Evolutionary conservation across 2,888 invertebrate species (phyloP).

Genomic region (Drosophila mercatorum): DNA sequence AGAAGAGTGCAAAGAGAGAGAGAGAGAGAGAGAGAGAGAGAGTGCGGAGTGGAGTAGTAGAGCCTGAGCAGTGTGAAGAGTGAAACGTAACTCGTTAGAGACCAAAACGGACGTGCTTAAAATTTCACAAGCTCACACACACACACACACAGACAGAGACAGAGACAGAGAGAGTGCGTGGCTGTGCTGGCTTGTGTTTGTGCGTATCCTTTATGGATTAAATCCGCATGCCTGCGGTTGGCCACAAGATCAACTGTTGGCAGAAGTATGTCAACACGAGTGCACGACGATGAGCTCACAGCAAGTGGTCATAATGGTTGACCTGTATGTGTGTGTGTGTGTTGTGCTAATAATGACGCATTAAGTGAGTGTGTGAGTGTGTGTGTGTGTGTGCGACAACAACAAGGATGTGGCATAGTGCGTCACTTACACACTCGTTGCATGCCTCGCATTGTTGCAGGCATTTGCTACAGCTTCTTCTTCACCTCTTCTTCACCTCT

Average conservation of each 20-base stretch:
- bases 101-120: slow-evolving; percentile 79
- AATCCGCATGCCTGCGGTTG: slow-evolving; percentile 80
- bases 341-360: slow-evolving; percentile 78
- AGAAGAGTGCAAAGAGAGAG: neutral
- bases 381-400: slow-evolving; percentile 47
- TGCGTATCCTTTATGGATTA: slow-evolving; percentile 81
- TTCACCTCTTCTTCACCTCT: neutral
- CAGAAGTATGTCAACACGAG: slow-evolving; percentile 81
- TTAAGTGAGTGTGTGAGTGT: slow-evolving; percentile 52
- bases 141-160: slow-evolving; percentile 15
- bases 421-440: slow-evolving; percentile 46
- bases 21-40: no score
- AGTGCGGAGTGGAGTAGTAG: slow-evolving; percentile 4
- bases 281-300: slow-evolving; percentile 59
- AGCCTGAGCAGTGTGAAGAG: slow-evolving; percentile 6
- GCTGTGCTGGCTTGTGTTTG: slow-evolving; percentile 53
- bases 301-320: slow-evolving; percentile 78
- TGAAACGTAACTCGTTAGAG: slow-evolving; percentile 74
- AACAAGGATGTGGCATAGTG: slow-evolving; percentile 58
- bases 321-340: slow-evolving; percentile 27
- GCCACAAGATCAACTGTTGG: slow-evolving; percentile 81
- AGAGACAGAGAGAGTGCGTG: slow-evolving; percentile 22
- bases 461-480: slow-evolving; percentile 7
- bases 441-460: slow-evolving; percentile 43
- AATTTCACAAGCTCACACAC: slow-evolving; percentile 68